Base-by-base conservation (phyloP, 2,888 invertebrate species). In the Teinopalpus imperialis region DNA sequence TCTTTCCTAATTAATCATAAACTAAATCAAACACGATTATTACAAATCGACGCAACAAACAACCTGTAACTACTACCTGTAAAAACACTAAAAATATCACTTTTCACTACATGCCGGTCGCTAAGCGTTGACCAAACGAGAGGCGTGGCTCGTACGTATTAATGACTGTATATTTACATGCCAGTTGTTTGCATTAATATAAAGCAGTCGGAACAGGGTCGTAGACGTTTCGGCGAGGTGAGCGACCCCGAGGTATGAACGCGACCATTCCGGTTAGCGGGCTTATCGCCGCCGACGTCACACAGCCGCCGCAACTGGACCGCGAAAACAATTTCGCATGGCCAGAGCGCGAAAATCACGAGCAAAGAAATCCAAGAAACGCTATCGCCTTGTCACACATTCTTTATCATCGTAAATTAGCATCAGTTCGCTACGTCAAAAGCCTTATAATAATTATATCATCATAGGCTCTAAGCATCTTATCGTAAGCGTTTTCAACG, bases 141-240 rank as follows among this genome's bases (percentile, higher is more conserved):
- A 46, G 51, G 52, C 53, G 44, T 46, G 49, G 9, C 45, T 21
- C 37, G 45, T 29, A 45, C 46, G 41, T 47, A 52, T 50, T 47
- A 55, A 51, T 49, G 32, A 35, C 13, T 8, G 43, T 51, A 49
- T 51, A 54, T 57, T 59, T 67, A 65, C 65, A 77, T 74, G 81
- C 81, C 61, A 77, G 67, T 77, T 74, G 44, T 49, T 58, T 59
- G 73, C 73, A 73, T 32, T 32, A 29, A 34, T 73, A n/a, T n/a
- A 77, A 73, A 75, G 73, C 63, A 61, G 59, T 56, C 59, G 50
- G 55, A 81, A 79, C 75, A 79, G 73, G 77, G 81, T 67, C 81
- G 69, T 72, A 77, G 78, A 77, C 76, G 72, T 69, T 72, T 72
- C 53, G 66, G 53, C 66, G 78, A 81, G 85, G 86, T 86, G 74